Conservation (phyloP, 2,888 invertebrate species). For the Pseudococcus viburni region DNA sequence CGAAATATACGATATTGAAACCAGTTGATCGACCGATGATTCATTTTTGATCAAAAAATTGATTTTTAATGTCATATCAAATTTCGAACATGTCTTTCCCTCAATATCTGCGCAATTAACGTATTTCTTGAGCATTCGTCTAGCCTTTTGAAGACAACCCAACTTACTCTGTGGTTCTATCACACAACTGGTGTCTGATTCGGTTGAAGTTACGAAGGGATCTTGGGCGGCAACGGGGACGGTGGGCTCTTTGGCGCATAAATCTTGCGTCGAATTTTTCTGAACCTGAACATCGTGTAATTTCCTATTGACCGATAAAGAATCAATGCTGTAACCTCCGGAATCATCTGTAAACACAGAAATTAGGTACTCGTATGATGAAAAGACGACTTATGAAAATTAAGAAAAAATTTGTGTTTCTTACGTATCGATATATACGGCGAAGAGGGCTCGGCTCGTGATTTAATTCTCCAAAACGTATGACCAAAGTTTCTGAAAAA, state of each 20-base stretch:
- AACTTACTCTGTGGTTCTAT: slow-evolving; percentile 77
- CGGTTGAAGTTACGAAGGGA: slow-evolving; percentile 29
- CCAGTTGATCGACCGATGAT: no score
- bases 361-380: background rate
- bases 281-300: slow-evolving; percentile 64
- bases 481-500: slow-evolving; percentile 54
- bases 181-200: slow-evolving; percentile 69
- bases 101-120: no score
- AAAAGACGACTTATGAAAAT: background rate
- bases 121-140: background rate
- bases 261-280: slow-evolving; percentile 61
- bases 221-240: background rate
- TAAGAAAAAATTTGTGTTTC: background rate
- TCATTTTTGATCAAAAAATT: no score
- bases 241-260: slow-evolving; percentile 24
- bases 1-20: no score
- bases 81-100: no score
- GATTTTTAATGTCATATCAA: no score
- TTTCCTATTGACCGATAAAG: slow-evolving; percentile 58
- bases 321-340: slow-evolving; percentile 51
- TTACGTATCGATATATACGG: slow-evolving; percentile 60
- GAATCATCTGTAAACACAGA: background rate
- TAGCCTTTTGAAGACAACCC: background rate
- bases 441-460: background rate
- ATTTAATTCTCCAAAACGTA: slow-evolving; percentile 51